Base-by-base conservation (phyloP, 1,140 invertebrate genomes). In the Brachionus sp. region DNA sequence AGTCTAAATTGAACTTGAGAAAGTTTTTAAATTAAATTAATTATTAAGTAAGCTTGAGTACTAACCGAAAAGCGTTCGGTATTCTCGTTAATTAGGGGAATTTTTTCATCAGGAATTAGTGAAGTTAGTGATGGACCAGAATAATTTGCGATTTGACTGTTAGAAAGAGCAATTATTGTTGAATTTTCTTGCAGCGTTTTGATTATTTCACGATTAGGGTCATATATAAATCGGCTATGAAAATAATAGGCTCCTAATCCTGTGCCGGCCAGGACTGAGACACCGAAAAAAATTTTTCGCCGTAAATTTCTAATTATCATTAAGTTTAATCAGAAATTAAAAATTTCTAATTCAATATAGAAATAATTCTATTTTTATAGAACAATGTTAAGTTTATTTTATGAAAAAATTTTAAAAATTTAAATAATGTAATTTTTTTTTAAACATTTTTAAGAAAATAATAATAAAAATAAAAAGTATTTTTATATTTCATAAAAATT, bases 171-270 rank as follows among this genome's bases (percentile, higher is more conserved):
- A 16, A 70, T 70, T 70, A 70, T 70, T 3, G 66, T 70, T 7
- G 66, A 70, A 39, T 70, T 70, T 70, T 70, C 12, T 39, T 70
- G 66, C 3, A 70, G 37, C 6, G 35, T 70, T 70, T 70, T 70
- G 5, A 70, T 1, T 16, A 37, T 39, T 39, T 70, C 16, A 12
- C 29, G 13, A 9, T 70, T 37, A 1, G 66, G 35, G 3, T 37
- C 16, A 6, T 35, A 16, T n/a, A 39, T 0, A 39, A 37, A 70
- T 39, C 9, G 33, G 9, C 33, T 70, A 39, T 70, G 66, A n/a
- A 37, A 70, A 70, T 70, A 70, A 16, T 70, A 70, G 37, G 25
- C 33, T 29, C 64, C 33, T 13, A 66, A 5, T 33, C 64, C 64
- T 33, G 33, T 29, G 12, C 64, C 64, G 29, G 33, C 12, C 10